Base-by-base conservation (phyloP, 2,888 invertebrate species). In the Noctuana brunneofusca region DNA sequence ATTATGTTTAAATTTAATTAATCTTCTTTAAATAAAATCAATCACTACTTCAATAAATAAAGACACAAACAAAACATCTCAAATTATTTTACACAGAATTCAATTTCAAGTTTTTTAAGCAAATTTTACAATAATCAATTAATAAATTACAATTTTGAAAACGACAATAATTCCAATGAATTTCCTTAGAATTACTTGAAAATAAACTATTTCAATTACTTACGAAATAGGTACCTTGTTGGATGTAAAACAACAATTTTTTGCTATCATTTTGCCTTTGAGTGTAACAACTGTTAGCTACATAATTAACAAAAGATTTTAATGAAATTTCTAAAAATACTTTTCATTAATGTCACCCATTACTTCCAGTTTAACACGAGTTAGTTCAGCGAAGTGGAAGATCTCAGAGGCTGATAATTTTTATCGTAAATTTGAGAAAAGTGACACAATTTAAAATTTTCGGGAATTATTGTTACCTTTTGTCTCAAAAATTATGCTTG, bases 291-390 rank as follows among this genome's bases (percentile, higher is more conserved):
- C 6, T 14, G n/a, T 38, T 38, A n/a, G n/a, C n/a, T n/a, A 38
- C 38, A 14, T 14, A 38, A 14, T 14, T n/a, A 24, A 38, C 38
- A 38, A 38, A 35, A 38, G 38, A 63, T 71, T 72, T 69, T 60
- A 64, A 64, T 16, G 48, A 48, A 49, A 22, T 22, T n/a, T 49
- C 49, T 27, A 49, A 49, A 49, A 49, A 49, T 22, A 49, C 49
- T 49, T 63, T 68, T 66, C 24, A 27, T 1, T 27, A 49, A 24
- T 22, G 24, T 24, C 27, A 49, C 64, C 66, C 46, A 22, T 48
- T 69, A 71, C 69, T 71, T 70, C 69, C 65, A 66, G 66, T 70
- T 70, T 72, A 69, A 69, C 63, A 64, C 59, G 59, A 64, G 66
- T 55, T 58, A 50, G 41, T 58, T 24, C 57, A 41, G 18, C 41